Evolutionary conservation across 2,797 vertebrate genomes (phyloP).

Genomic region (Sebastes cheni): DNA sequence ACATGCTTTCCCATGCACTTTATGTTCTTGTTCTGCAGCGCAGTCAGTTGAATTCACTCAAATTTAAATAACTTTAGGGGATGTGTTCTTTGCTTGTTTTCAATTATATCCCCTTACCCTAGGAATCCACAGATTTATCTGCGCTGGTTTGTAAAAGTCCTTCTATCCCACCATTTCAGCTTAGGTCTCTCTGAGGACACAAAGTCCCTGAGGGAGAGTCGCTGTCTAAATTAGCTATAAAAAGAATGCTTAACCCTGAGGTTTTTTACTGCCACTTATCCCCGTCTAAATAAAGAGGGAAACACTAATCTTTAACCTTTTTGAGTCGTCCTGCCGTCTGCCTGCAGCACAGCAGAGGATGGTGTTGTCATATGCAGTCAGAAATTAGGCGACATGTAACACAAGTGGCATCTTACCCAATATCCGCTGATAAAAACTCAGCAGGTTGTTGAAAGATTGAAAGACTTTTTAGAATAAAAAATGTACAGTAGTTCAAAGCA

Average conservation of each 20-base stretch:
- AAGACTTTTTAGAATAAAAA: background rate
- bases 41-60: background rate
- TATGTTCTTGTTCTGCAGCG: background rate
- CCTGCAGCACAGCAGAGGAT: background rate
- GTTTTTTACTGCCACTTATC: constrained; percentile 14
- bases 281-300: background rate
- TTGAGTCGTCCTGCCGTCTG: background rate
- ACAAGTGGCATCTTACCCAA: background rate
- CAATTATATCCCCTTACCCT: background rate
- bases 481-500: background rate
- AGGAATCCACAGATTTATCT: background rate
- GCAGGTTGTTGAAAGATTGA: background rate
- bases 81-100: background rate
- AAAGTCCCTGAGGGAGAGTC: background rate
- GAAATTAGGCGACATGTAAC: background rate
- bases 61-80: background rate
- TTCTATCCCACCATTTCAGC: background rate
- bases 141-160: background rate
- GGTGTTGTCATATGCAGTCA: background rate
- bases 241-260: background rate
- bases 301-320: background rate
- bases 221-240: constrained; percentile 7
- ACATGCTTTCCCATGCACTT: background rate
- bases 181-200: background rate
- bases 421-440: background rate